A percentile compares a stretch with the other conserved stretches of the same genome.
These are phyloP conservation scores for Leptodactylus fallax DNA, from an alignment of 2,797 vertebrate species.

Conservation along the genomic window DNA sequence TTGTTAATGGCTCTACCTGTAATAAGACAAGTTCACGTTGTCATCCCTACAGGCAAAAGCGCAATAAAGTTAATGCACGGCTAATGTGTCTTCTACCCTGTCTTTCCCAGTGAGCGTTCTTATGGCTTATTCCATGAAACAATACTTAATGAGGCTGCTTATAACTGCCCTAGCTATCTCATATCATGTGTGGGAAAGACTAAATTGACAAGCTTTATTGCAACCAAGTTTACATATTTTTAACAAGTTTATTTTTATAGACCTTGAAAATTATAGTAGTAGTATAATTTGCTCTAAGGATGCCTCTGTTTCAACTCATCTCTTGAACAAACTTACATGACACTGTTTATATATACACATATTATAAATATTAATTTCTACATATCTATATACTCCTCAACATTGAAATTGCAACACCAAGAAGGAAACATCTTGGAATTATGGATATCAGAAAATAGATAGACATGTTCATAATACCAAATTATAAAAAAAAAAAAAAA, in stretches of 20 bases:
- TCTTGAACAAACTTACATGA: background rate
- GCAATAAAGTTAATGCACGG: constrained; percentile 54
- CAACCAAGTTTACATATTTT: constrained; percentile 51
- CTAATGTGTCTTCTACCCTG: constrained; percentile 54
- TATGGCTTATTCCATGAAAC: constrained; percentile 50
- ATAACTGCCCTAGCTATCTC: constrained; percentile 51
- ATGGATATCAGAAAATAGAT: too few relatives aligned
- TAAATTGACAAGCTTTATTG: constrained; percentile 44
- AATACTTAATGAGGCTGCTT: constrained; percentile 50
- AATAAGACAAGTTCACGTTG: constrained; percentile 66
- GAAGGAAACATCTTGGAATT: too few relatives aligned
- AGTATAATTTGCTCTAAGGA: background rate
- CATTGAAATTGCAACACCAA: too few relatives aligned
- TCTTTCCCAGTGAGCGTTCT: constrained; percentile 50
- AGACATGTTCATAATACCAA: too few relatives aligned
- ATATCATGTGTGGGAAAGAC: constrained; percentile 27
- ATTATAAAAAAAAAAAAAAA: too few relatives aligned
- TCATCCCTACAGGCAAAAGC: constrained; percentile 59
- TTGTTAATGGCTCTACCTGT: constrained; percentile 59
- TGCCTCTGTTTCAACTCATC: background rate
- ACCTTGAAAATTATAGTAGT: constrained; percentile 17
- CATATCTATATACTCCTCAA: too few relatives aligned
- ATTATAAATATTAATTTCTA: too few relatives aligned
- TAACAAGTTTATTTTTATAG: constrained; percentile 18
- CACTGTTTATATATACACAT: too few relatives aligned